Evolutionary conservation across 2,113 vertebrate genomes (phyloP), one percentile per base, ranked within the genome.

Genomic region (Hippocampus zosterae): DNA sequence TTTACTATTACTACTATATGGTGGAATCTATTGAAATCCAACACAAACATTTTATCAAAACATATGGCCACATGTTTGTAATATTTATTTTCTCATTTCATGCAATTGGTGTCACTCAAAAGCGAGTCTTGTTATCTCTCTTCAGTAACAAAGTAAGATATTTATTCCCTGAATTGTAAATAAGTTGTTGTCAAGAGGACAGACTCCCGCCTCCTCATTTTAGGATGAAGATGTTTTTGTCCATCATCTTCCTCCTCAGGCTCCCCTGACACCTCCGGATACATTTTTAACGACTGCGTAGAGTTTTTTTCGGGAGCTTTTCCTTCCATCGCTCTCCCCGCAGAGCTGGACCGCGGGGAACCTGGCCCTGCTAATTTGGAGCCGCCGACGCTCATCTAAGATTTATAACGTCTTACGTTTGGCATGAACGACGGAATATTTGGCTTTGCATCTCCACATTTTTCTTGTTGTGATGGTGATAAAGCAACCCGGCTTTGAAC

Each of bases 201-300:
- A 60, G 37, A 29, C 57, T 19, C 27, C 57, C 25, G 57, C 57
- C 57, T 60, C 57, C 27, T 60, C 57, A 60, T 60, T 60, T 60
- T 60, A 1, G 7, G 19, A 48, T 52, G 7, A 72, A 70, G 40
- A 68, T 55, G 16, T 59, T 59, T 48, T 77, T 74, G 75, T 83
- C 77, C 64, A 27, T 73, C 66, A 68, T 81, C 63, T 42, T 70
- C 46, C 62, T 69, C 41, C 52, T 63, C 77, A 57, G 53, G 65
- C 18, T 70, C 65, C 67, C 78, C 66, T 71, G 73, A 77, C 23
- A 77, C 67, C 19, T 42, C 33, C 50, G 78, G 18, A 85, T 81
- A 23, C 75, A 84, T 88, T 76, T 90, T 87, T 90, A 81, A 85
- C 80, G 72, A 40, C 72, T 73, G 61, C 67, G 29, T 82, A 71